These are phyloP conservation scores for Steatocranus sp. DNA, from an alignment of 2,797 vertebrate species.

Conservation along the genomic window DNA sequence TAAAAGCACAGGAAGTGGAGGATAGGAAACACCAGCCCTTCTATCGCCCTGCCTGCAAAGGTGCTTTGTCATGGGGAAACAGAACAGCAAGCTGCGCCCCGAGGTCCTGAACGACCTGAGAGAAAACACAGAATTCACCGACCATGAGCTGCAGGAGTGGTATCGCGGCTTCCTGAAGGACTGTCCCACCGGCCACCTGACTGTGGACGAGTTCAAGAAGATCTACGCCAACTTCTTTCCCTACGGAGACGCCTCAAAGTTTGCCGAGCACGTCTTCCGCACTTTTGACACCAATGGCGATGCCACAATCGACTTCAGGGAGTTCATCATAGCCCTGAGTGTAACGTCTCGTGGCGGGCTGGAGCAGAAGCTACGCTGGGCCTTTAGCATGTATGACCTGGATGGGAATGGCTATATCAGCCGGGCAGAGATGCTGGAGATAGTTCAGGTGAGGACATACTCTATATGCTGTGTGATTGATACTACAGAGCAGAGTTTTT, in stretches of 20 bases:
- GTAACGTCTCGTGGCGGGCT: conserved; percentile 79
- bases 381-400: conserved; percentile 84
- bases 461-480: background rate
- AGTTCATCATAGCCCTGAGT: conserved; percentile 83
- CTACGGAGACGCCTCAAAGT: conserved; percentile 82
- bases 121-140: conserved; percentile 82
- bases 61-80: conserved; percentile 75
- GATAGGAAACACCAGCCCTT: conserved; percentile 4
- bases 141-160: conserved; percentile 84
- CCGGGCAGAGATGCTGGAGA: conserved; percentile 82
- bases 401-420: conserved; percentile 84
- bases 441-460: conserved; percentile 74
- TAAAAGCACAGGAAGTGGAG: background rate
- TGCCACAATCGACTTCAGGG: conserved; percentile 81
- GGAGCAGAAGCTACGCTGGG: conserved; percentile 84
- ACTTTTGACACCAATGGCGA: conserved; percentile 82
- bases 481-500: background rate
- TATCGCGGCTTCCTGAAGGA: conserved; percentile 84
- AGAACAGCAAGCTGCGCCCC: conserved; percentile 83
- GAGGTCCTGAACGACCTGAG: conserved; percentile 81
- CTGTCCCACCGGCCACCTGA: conserved; percentile 80
- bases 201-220: conserved; percentile 83
- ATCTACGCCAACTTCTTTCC: conserved; percentile 85
- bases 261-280: conserved; percentile 81
- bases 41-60: background rate